phyloP scores from a whole-genome alignment of 1,140 invertebrate species.

The Aphis craccivora region DNA sequence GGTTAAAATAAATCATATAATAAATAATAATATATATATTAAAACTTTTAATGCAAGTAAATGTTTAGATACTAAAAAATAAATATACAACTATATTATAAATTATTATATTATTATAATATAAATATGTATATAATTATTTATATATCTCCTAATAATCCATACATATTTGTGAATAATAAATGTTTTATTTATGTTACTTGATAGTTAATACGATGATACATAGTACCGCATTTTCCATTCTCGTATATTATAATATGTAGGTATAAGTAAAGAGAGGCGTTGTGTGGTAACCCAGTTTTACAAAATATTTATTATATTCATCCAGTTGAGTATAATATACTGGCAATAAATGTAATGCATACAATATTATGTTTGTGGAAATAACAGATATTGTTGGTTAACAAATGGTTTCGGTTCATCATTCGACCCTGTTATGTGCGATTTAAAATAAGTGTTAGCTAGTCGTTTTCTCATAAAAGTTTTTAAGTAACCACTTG shows the following conservation, averaged over 20 bases:
- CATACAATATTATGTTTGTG: neutral
- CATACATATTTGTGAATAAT: neutral
- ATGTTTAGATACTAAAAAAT: neutral
- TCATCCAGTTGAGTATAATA: neutral
- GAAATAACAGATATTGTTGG: neutral
- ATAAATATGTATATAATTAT: too few relatives aligned
- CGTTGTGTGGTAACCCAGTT: neutral
- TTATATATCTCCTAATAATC: neutral
- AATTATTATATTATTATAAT: neutral
- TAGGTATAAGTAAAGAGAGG: neutral
- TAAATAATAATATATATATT: neutral
- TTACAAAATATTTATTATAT: neutral
- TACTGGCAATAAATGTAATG: neutral
- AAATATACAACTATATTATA: neutral
- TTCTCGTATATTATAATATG: neutral
- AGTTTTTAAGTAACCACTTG: neutral
- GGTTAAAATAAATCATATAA: neutral
- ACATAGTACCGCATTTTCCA: neutral
- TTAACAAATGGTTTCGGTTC: neutral
- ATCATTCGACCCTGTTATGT: neutral
- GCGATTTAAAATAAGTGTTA: neutral
- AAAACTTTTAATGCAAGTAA: neutral
- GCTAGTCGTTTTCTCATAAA: neutral
- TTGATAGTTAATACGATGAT: neutral
- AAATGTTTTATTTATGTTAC: constrained; percentile 1